Evolutionary conservation across 2,888 invertebrate genomes (phyloP).

Genomic region (Imbricaverruca yamaguchii): DNA sequence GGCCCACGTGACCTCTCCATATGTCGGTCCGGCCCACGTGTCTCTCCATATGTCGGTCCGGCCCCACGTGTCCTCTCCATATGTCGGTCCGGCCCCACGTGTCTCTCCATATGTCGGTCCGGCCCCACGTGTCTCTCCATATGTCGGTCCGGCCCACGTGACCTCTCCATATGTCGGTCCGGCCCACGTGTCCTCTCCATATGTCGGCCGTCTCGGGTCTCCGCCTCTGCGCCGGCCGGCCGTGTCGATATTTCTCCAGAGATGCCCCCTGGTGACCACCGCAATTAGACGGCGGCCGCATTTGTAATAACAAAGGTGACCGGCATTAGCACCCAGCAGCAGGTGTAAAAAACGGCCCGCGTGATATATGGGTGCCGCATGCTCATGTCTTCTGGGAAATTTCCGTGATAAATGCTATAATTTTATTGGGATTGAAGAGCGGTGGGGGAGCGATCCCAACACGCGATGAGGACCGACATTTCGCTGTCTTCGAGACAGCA

Average conservation of each 20-base stretch:
- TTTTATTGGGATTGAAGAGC: constrained; percentile 9
- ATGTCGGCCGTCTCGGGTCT: constrained; percentile 36
- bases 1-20: neutral
- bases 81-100: too few species aligned
- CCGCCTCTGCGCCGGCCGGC: constrained; percentile 36
- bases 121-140: neutral
- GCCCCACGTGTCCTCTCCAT: neutral
- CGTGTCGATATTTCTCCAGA: constrained; percentile 50
- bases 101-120: too few species aligned
- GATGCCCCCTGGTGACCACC: constrained; percentile 8
- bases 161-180: too few species aligned
- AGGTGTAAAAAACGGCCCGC: constrained; percentile 7
- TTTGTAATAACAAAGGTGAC: constrained; percentile 9
- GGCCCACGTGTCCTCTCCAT: neutral
- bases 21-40: too few species aligned
- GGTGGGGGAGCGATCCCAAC: neutral
- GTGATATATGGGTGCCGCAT: constrained; percentile 12
- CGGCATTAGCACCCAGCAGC: neutral
- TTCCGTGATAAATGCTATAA: constrained; percentile 16
- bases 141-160: too few species aligned
- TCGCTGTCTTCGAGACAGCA: too few species aligned
- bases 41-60: too few species aligned
- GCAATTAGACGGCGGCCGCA: constrained; percentile 3
- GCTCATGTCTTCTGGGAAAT: neutral
- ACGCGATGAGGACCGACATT: neutral